Conservation (phyloP, 2,113 vertebrate species). For the Caranx ignobilis region DNA sequence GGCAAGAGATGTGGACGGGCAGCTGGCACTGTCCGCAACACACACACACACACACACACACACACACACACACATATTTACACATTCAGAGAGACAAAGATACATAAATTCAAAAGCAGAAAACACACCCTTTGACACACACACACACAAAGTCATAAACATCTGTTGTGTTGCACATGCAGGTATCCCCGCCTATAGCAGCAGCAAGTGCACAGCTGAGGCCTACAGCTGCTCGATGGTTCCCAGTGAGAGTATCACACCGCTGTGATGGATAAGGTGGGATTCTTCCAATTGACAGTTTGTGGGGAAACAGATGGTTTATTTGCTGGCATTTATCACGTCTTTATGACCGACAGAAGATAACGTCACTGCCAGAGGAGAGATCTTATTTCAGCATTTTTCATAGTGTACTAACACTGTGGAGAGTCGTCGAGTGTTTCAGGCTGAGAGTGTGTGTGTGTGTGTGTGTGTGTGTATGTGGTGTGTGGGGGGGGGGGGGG, state of each 20-base stretch:
- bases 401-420: slow-evolving; percentile 3
- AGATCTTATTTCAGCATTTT: slow-evolving; percentile 30
- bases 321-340: slow-evolving; percentile 70
- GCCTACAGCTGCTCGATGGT: slow-evolving; percentile 75
- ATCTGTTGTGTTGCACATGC: slow-evolving; percentile 77
- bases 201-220: slow-evolving; percentile 75
- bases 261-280: slow-evolving; percentile 70
- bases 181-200: slow-evolving; percentile 71
- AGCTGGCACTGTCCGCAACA: slow-evolving; percentile 48
- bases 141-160: slow-evolving; percentile 72
- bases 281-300: slow-evolving; percentile 69
- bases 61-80: slow-evolving; percentile 11
- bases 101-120: slow-evolving; percentile 51
- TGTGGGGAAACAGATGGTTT: slow-evolving; percentile 74
- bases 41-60: slow-evolving; percentile 31
- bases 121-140: slow-evolving; percentile 43
- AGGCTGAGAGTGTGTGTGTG: too few relatives aligned
- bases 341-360: slow-evolving; percentile 74
- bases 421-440: not conserved
- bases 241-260: slow-evolving; percentile 56
- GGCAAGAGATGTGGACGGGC: slow-evolving; percentile 64
- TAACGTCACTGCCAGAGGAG: slow-evolving; percentile 23
- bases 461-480: too few relatives aligned
- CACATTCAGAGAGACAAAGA: slow-evolving; percentile 41
- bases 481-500: too few relatives aligned